phyloP scores from a whole-genome alignment of 2,888 invertebrate species.

The Athrips mouffetella region DNA sequence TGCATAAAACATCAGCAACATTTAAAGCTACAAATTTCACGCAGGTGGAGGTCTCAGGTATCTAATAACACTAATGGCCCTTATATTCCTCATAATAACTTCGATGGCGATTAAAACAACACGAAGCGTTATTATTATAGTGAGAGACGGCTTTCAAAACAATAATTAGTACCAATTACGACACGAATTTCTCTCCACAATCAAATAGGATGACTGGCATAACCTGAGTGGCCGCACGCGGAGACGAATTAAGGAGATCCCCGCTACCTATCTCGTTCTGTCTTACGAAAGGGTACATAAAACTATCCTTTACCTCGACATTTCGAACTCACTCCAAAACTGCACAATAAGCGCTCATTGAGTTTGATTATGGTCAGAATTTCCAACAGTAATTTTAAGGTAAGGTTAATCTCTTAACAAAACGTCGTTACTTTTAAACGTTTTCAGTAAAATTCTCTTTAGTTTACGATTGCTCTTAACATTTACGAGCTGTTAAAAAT shows the following conservation, averaged over 20 bases:
- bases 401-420: not conserved
- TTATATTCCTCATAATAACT: constrained; percentile 32
- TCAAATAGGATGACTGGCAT: constrained; percentile 74
- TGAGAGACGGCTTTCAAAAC: constrained; percentile 58
- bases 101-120: constrained; percentile 31
- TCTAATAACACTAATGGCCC: constrained; percentile 13
- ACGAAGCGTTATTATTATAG: constrained; percentile 41
- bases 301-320: not conserved
- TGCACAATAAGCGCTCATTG: constrained; percentile 4
- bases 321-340: not conserved
- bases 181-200: constrained; percentile 64
- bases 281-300: constrained; percentile 28
- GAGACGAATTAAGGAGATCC: constrained; percentile 54
- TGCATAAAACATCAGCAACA: not conserved
- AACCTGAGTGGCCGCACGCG: constrained; percentile 69
- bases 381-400: not conserved
- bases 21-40: constrained; percentile 1
- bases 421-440: not conserved
- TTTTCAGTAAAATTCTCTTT: constrained; percentile 20
- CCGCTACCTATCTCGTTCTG: constrained; percentile 34
- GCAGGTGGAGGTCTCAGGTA: not conserved
- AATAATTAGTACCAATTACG: constrained; percentile 74
- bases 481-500: constrained; percentile 34
- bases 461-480: constrained; percentile 34
- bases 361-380: constrained; percentile 9